phyloP scores from a whole-genome alignment of 2,888 invertebrate species.

The Latrodectus elegans region DNA sequence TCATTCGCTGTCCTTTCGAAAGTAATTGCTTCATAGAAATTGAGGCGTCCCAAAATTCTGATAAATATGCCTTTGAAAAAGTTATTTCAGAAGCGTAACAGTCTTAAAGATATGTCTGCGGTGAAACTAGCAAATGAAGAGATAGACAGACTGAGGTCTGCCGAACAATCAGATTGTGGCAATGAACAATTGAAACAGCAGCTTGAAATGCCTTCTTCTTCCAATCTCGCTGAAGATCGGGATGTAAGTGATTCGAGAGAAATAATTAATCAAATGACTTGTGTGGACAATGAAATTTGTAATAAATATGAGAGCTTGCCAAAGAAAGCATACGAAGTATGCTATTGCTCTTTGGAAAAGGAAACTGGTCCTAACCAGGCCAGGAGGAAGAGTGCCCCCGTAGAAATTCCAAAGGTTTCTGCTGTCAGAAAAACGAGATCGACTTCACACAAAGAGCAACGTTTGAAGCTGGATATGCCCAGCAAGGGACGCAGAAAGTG shows the following conservation, averaged over 20 bases:
- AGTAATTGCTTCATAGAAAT: background rate
- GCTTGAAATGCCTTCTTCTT: background rate
- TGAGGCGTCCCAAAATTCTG: no score
- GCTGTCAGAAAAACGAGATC: background rate
- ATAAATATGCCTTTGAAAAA: slow-evolving; percentile 32
- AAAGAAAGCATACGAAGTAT: background rate
- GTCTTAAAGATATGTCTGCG: slow-evolving; percentile 11
- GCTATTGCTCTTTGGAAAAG: background rate
- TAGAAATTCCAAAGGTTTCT: background rate
- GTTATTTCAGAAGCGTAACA: slow-evolving; percentile 35
- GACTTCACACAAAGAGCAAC: slow-evolving; percentile 7
- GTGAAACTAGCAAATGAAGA: background rate
- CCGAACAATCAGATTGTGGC: no score
- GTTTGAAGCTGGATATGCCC: background rate
- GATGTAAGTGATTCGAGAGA: no score
- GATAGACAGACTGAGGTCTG: background rate
- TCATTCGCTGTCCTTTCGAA: no score
- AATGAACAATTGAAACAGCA: no score
- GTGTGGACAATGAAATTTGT: background rate
- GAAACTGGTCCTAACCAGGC: background rate
- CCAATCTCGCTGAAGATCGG: background rate
- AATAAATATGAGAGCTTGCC: background rate
- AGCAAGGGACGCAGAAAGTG: slow-evolving; percentile 20
- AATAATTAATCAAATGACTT: no score
- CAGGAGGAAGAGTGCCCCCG: background rate